These are phyloP conservation scores for Callimorpha dominula DNA, from an alignment of 2,888 invertebrate species.

Conservation along the genomic window DNA sequence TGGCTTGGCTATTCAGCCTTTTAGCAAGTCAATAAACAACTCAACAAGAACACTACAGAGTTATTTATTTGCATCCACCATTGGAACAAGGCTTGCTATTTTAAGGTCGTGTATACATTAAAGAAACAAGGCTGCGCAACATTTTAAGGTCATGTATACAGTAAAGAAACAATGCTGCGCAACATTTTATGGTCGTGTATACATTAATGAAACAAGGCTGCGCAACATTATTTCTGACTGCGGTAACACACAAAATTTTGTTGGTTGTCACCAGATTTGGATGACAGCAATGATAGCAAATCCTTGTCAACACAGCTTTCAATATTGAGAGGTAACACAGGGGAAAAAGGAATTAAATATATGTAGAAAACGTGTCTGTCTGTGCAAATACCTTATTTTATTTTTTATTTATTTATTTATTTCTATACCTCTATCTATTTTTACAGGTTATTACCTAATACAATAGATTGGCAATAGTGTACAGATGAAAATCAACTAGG, in stretches of 20 bases:
- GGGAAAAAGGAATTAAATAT: no score
- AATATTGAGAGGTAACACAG: no score
- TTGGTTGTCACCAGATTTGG: not conserved
- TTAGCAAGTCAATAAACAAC: conserved; percentile 51
- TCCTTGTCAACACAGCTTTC: not conserved
- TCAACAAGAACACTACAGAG: conserved; percentile 39
- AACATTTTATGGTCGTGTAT: conserved; percentile 25
- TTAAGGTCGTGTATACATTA: conserved; percentile 15
- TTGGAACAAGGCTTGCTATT: conserved; percentile 30
- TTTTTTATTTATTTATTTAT: no score
- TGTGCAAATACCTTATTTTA: no score
- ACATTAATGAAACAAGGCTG: not conserved
- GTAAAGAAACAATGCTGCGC: no score
- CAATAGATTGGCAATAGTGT: no score
- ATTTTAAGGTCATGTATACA: not conserved
- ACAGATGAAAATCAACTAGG: no score
- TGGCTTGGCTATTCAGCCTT: conserved; percentile 46
- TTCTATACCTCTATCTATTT: no score
- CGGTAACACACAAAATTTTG: not conserved
- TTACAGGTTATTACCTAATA: no score
- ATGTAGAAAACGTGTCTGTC: no score
- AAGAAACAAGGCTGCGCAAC: not conserved
- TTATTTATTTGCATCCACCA: conserved; percentile 49
- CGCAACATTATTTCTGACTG: not conserved
- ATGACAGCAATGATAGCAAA: not conserved